Conservation (phyloP, 2,888 invertebrate species). For the Linhomoeus sp. region DNA sequence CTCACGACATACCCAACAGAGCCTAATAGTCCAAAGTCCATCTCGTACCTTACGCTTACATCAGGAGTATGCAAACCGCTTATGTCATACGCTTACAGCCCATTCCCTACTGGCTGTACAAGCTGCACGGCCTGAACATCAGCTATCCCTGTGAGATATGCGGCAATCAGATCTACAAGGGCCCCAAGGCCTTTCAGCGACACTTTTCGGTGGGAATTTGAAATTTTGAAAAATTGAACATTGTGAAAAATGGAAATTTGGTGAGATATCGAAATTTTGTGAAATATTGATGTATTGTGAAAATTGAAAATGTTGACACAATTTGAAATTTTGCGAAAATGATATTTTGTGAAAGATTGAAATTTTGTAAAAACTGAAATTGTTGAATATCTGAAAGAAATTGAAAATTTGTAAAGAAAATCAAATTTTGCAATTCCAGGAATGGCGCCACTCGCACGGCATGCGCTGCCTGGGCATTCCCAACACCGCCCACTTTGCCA, state of each 20-base stretch:
- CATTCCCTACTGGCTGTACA: constrained; percentile 91
- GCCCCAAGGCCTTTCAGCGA: constrained; percentile 95
- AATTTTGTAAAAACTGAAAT: not conserved
- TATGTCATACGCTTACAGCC: constrained; percentile 30
- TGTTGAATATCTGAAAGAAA: no score
- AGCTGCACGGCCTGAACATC: constrained; percentile 91
- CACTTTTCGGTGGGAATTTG: constrained; percentile 58
- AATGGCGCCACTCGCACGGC: constrained; percentile 55
- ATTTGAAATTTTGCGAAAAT: no score
- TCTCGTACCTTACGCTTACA: no score
- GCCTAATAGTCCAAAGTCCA: no score
- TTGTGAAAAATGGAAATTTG: constrained; percentile 4
- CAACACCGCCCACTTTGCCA: constrained; percentile 98
- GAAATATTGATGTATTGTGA: not conserved
- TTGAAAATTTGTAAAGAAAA: not conserved
- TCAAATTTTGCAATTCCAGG: constrained; percentile 29
- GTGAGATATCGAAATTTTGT: not conserved
- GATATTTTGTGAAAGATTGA: not conserved
- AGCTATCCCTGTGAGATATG: constrained; percentile 98
- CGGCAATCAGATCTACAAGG: constrained; percentile 73
- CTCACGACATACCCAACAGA: no score
- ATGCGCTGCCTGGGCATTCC: constrained; percentile 98
- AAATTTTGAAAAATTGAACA: no score
- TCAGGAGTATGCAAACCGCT: no score
- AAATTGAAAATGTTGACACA: constrained; percentile 3